phyloP scores from a whole-genome alignment of 2,797 vertebrate genomes.

The Sardinella longiceps region DNA sequence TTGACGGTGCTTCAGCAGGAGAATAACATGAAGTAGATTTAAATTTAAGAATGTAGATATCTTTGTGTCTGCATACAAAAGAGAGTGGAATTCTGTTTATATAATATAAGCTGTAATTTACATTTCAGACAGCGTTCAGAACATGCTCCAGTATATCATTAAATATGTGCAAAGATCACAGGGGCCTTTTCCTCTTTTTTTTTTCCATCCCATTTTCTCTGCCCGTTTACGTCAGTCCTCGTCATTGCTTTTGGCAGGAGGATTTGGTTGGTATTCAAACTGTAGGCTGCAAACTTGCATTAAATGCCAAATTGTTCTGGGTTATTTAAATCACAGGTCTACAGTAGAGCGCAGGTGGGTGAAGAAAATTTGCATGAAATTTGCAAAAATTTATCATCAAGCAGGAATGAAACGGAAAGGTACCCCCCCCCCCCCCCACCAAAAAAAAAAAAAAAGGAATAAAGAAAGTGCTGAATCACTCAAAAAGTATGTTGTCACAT shows the following conservation, averaged over 20 bases:
- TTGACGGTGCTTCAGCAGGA: background rate
- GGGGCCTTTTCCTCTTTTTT: conserved; percentile 6
- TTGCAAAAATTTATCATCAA: background rate
- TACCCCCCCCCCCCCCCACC: conserved; percentile 30
- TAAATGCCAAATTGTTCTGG: background rate
- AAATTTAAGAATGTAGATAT: background rate
- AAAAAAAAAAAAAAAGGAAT: conserved; percentile 10
- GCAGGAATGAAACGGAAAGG: background rate
- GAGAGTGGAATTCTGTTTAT: conserved; percentile 27
- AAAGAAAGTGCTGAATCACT: background rate
- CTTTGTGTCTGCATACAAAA: background rate
- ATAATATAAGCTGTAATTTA: conserved; percentile 40
- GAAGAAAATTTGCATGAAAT: background rate
- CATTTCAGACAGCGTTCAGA: background rate
- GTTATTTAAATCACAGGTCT: background rate
- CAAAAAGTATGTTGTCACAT: background rate
- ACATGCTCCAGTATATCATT: conserved; percentile 41
- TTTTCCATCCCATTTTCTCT: conserved; percentile 36
- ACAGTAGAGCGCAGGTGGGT: background rate
- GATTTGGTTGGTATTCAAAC: conserved; percentile 34
- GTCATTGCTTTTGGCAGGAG: conserved; percentile 44
- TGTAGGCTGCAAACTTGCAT: conserved; percentile 36
- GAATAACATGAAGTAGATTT: background rate
- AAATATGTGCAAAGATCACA: conserved; percentile 39
- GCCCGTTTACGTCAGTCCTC: conserved; percentile 48